Evolutionary conservation across 2,888 invertebrate species (phyloP).

Genomic region (Cotesia congregata): DNA sequence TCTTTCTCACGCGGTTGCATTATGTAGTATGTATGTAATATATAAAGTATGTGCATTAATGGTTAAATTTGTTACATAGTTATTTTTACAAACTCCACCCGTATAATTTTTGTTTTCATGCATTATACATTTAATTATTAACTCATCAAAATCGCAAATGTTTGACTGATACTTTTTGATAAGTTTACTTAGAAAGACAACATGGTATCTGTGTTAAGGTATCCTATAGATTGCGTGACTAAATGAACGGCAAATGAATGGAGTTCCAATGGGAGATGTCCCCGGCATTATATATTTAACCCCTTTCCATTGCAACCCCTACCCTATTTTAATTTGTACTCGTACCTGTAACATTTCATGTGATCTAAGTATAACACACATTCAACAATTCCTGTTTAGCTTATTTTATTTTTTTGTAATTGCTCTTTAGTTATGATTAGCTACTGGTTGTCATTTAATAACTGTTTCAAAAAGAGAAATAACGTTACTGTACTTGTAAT

Average conservation of each 20-base stretch:
- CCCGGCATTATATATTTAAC: conserved; percentile 34
- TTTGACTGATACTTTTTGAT: not conserved
- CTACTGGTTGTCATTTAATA: too few species aligned
- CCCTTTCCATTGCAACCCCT: conserved; percentile 13
- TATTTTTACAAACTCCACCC: not conserved
- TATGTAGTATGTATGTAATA: not conserved
- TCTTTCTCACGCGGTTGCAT: conserved; percentile 48
- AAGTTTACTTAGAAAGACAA: not conserved
- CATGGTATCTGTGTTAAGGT: conserved; percentile 14
- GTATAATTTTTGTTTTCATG: conserved; percentile 5
- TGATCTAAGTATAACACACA: not conserved
- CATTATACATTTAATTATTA: conserved; percentile 8
- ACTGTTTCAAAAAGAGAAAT: too few species aligned
- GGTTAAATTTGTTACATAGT: not conserved
- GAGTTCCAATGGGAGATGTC: conserved; percentile 50
- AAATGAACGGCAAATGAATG: conserved; percentile 31
- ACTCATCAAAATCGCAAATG: not conserved
- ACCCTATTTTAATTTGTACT: not conserved
- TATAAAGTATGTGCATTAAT: not conserved
- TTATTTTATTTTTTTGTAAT: conserved; percentile 1
- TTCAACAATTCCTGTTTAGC: not conserved
- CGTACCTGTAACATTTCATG: conserved; percentile 8
- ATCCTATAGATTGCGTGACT: conserved; percentile 32
- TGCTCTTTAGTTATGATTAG: not conserved
- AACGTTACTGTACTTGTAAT: too few species aligned